These are phyloP conservation scores for Choreutis nemorana DNA, from an alignment of 2,888 invertebrate species.

Conservation along the genomic window DNA sequence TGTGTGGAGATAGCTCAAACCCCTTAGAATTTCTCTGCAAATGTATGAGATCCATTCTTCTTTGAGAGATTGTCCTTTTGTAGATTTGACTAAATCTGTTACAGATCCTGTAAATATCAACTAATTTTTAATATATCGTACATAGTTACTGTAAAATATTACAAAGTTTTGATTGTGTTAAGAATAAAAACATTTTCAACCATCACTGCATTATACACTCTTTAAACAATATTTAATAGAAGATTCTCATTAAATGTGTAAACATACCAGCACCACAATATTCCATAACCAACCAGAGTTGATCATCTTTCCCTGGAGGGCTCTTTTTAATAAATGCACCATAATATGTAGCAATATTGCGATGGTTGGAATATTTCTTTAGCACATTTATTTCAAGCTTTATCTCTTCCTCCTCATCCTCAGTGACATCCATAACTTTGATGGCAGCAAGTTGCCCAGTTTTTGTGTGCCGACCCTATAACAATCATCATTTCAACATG, in stretches of 20 bases:
- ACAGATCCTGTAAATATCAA: constrained; percentile 76
- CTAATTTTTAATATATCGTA: neutral
- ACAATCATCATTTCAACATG: neutral
- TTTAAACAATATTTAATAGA: constrained; percentile 1
- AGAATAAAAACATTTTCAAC: neutral
- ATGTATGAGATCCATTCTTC: constrained; percentile 99
- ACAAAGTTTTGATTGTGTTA: neutral
- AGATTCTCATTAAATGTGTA: neutral
- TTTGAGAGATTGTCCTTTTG: constrained; percentile 96
- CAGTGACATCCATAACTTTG: constrained; percentile 99
- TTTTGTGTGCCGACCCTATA: constrained; percentile 97
- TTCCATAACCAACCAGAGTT: constrained; percentile 99
- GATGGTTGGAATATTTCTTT: constrained; percentile 98
- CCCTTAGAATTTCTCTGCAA: constrained; percentile 94
- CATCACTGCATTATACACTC: neutral
- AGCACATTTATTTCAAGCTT: constrained; percentile 99
- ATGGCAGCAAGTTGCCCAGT: constrained; percentile 99
- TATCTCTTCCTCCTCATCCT: constrained; percentile 99
- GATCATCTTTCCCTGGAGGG: constrained; percentile 98
- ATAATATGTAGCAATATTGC: constrained; percentile 99
- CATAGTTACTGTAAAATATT: neutral
- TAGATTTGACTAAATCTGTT: constrained; percentile 98
- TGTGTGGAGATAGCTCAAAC: constrained; percentile 96
- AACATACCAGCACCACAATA: constrained; percentile 93
- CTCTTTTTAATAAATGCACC: constrained; percentile 99